Percentiles rank a stretch among this genome's conserved stretches.
Evolutionary conservation across 2,888 invertebrate species (phyloP).

Genomic region (Drosophila birchii): DNA sequence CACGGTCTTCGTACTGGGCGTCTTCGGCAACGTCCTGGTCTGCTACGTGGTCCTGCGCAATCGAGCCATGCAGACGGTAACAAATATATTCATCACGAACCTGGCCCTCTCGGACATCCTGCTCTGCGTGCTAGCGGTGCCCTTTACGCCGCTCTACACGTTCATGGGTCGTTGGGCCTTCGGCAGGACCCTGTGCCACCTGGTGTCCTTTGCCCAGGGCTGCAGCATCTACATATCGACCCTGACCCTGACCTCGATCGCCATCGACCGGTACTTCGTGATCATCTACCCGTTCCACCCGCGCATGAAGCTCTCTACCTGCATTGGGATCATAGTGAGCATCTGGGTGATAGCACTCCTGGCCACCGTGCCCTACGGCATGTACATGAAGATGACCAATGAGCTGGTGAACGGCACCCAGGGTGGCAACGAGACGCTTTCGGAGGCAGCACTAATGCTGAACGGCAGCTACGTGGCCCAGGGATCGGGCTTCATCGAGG

Average conservation of each 20-base stretch:
- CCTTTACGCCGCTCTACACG: slow-evolving; percentile 97
- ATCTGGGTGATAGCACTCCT: slow-evolving; percentile 96
- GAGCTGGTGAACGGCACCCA: slow-evolving; percentile 74
- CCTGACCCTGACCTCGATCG: slow-evolving; percentile 97
- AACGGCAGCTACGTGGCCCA: slow-evolving; percentile 34
- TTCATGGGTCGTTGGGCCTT: slow-evolving; percentile 97
- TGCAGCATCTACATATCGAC: slow-evolving; percentile 99
- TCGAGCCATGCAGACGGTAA: slow-evolving; percentile 98
- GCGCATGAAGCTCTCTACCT: slow-evolving; percentile 94
- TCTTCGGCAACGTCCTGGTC: slow-evolving; percentile 95
- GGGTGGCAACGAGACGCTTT: slow-evolving; percentile 22
- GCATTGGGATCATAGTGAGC: slow-evolving; percentile 92
- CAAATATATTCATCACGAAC: slow-evolving; percentile 98
- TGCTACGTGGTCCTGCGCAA: slow-evolving; percentile 97
- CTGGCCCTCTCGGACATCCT: slow-evolving; percentile 97
- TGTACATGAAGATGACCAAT: slow-evolving; percentile 83
- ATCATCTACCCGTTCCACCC: slow-evolving; percentile 98
- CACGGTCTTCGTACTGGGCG: slow-evolving; percentile 91
- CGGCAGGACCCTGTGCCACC: slow-evolving; percentile 94
- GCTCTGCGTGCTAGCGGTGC: slow-evolving; percentile 96
- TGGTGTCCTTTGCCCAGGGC: slow-evolving; percentile 96
- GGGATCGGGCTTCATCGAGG: slow-evolving; percentile 24
- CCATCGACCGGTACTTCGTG: slow-evolving; percentile 98
- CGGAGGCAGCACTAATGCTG: slow-evolving; percentile 19
- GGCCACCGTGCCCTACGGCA: slow-evolving; percentile 94